Percentiles rank a stretch among this genome's conserved stretches.
Conservation (phyloP, 2,797 vertebrate genomes). For the Gallinago solitaria region DNA sequence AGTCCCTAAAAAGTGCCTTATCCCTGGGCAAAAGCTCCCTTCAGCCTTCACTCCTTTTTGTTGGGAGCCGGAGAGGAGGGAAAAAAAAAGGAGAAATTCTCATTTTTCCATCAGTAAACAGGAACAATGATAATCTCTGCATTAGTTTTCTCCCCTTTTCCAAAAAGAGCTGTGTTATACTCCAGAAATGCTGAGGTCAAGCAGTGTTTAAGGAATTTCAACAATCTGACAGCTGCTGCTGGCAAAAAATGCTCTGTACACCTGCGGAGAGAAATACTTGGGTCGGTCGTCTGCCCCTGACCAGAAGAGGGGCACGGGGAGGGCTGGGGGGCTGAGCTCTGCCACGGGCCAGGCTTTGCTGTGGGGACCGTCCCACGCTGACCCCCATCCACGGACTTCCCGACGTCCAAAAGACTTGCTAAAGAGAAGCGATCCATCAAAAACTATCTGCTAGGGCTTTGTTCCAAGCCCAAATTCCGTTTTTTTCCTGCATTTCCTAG, state of each 20-base stretch:
- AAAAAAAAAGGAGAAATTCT: background rate
- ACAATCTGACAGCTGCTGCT: slow-evolving; percentile 23
- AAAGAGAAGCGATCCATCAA: background rate
- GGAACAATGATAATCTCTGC: background rate
- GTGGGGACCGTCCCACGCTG: background rate
- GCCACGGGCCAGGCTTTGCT: background rate
- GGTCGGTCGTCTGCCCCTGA: fast-evolving
- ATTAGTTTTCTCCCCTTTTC: background rate
- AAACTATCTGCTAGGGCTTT: background rate
- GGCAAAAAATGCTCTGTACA: slow-evolving; percentile 29
- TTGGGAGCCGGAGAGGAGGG: background rate
- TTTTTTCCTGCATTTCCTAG: background rate
- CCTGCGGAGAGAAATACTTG: background rate
- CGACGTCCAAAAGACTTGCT: fast-evolving
- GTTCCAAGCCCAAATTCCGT: background rate
- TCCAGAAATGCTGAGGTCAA: background rate
- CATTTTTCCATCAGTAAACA: background rate
- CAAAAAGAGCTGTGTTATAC: background rate
- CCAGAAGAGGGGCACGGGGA: background rate
- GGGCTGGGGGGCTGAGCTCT: background rate
- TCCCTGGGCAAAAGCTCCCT: background rate
- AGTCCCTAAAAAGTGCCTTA: background rate
- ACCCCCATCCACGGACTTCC: background rate
- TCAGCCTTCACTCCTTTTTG: background rate
- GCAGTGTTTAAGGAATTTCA: slow-evolving; percentile 23